Evolutionary conservation across 2,888 invertebrate species (phyloP).

Genomic region (Sesia bembeciformis): DNA sequence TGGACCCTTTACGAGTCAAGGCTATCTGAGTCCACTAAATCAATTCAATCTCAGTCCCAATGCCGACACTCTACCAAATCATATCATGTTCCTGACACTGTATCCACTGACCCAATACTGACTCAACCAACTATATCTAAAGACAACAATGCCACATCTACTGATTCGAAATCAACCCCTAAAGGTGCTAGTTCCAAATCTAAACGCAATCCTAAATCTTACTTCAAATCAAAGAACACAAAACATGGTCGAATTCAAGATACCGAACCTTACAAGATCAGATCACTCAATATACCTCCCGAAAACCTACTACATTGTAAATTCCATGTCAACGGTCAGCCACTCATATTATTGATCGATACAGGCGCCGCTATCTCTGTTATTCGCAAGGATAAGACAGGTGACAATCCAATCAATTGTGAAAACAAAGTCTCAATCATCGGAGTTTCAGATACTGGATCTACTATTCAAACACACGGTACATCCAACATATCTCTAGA

Average conservation of each 20-base stretch:
- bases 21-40: neutral
- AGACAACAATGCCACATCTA: neutral
- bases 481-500: conserved; percentile 15
- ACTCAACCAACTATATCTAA: neutral
- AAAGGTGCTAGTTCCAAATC: neutral
- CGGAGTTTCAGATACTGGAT: conserved; percentile 15
- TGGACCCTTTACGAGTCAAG: neutral
- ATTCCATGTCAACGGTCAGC: neutral
- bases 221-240: neutral
- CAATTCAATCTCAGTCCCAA: neutral
- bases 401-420: conserved; percentile 7
- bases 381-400: conserved; percentile 13
- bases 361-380: conserved; percentile 20
- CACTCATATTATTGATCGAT: conserved; percentile 5
- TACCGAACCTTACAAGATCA: too few species aligned
- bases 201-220: neutral
- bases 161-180: neutral
- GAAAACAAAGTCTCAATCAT: conserved; percentile 15
- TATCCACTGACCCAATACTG: too few species aligned
- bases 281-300: neutral
- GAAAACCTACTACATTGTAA: neutral
- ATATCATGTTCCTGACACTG: too few species aligned
- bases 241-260: too few species aligned
- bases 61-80: too few species aligned
- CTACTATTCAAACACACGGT: conserved; percentile 12